These are phyloP conservation scores for Calliphora vicina DNA, from an alignment of 1,140 invertebrate species.

Conservation along the genomic window DNA sequence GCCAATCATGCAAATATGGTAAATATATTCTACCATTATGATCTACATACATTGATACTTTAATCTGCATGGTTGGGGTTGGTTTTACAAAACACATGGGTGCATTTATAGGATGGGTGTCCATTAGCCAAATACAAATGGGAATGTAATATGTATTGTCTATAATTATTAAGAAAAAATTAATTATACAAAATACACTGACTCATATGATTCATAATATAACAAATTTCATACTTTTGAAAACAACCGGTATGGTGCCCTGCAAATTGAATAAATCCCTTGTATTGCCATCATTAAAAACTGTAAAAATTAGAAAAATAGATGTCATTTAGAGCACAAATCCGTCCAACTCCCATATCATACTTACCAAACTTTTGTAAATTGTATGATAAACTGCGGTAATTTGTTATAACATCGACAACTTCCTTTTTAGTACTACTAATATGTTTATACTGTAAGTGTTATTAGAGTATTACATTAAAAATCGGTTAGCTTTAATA, in stretches of 20 bases:
- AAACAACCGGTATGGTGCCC: slow-evolving; percentile 92
- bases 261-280: slow-evolving; percentile 85
- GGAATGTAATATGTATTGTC: slow-evolving; percentile 94
- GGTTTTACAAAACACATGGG: slow-evolving; percentile 99
- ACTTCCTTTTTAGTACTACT: slow-evolving; percentile 59
- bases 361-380: slow-evolving; percentile 56
- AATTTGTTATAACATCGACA: slow-evolving; percentile 53
- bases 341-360: not conserved
- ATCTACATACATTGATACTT: slow-evolving; percentile 93
- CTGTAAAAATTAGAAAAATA: slow-evolving; percentile 64
- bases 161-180: slow-evolving; percentile 53
- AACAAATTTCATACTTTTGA: slow-evolving; percentile 73
- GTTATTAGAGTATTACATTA: not conserved
- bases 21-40: slow-evolving; percentile 95
- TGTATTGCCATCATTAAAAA: slow-evolving; percentile 87
- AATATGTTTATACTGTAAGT: slow-evolving; percentile 58
- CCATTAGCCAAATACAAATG: slow-evolving; percentile 94
- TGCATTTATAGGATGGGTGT: slow-evolving; percentile 95
- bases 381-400: slow-evolving; percentile 53
- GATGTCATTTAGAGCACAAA: not conserved
- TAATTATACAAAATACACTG: slow-evolving; percentile 1
- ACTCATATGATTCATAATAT: not conserved
- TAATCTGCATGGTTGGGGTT: slow-evolving; percentile 94
- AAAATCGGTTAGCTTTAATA: not conserved
- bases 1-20: slow-evolving; percentile 97